A percentile compares a stretch with the other conserved stretches of the same genome.
phyloP scores from a whole-genome alignment of 1,140 invertebrate genomes.

The Helicoverpa zea region DNA sequence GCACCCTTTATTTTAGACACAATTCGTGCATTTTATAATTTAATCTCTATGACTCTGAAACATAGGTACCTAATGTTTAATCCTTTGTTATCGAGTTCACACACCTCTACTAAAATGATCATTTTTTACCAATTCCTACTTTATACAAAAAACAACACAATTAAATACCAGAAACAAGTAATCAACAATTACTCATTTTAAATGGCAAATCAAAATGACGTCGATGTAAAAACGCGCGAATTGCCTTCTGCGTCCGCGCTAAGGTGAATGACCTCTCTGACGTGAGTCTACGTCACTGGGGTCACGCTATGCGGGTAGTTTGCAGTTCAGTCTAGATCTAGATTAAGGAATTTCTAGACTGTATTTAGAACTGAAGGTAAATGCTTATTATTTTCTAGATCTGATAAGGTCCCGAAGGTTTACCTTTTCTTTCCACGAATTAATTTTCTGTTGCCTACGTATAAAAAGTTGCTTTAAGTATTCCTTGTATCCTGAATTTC shows the following conservation, averaged over 20 bases:
- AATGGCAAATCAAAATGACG: conserved; percentile 17
- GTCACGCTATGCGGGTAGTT: conserved; percentile 50
- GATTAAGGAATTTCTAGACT: neutral
- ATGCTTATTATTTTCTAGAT: neutral
- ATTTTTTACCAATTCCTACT: neutral
- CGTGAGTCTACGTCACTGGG: conserved; percentile 43
- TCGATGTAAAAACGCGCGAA: conserved; percentile 16
- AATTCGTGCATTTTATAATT: no score
- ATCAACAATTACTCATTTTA: conserved; percentile 20
- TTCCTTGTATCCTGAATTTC: no score
- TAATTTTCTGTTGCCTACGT: no score
- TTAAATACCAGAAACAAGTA: neutral
- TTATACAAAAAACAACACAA: neutral
- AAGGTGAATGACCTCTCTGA: conserved; percentile 46
- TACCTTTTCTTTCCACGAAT: no score
- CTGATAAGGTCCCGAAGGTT: neutral
- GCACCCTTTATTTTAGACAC: no score
- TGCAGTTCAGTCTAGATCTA: conserved; percentile 40
- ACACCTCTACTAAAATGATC: no score
- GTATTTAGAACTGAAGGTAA: neutral
- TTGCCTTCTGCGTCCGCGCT: conserved; percentile 7
- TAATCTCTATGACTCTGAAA: no score
- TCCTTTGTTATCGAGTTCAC: no score
- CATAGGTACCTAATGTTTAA: no score
- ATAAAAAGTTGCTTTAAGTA: no score